Base-by-base conservation (phyloP, 2,888 invertebrate genomes). In the Lasioglossum vierecki region DNA sequence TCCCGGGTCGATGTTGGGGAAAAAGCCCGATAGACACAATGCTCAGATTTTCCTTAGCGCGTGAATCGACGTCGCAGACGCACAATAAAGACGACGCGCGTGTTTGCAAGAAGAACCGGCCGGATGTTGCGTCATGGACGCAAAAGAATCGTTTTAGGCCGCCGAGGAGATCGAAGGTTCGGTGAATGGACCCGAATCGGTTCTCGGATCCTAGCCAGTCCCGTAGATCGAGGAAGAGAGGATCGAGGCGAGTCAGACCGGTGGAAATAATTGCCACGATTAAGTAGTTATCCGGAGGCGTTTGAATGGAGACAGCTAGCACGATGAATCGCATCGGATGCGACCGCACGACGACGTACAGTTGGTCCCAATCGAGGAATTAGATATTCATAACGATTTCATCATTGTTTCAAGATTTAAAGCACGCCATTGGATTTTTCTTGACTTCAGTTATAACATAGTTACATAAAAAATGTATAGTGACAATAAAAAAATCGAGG, bases 61-160 rank as follows among this genome's bases (percentile, higher is more conserved):
- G 63, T 46, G 76, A 63, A 79, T 83, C 46, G 74, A 60, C 70
- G 57, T 35, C 57, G 71, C 22, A 41, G n/a, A 39, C n/a, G 44
- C 44, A 83, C 82, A 83, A 84, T 76, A 80, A 80, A 71, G 79
- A 73, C 77, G 74, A 76, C 77, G 73, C 57, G 81, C 1, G 35
- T 46, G 72, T 35, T 9, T n/a, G 41, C 66, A 35, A 76, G 74
- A 74, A 84, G 72, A 81, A 80, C 60, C 39, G 72, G 71, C 83
- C 91, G 90, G 91, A 91, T 89, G 84, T 88, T 85, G 72, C 90
- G 82, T 90, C 88, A 82, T 74, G 72, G 74, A 22, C 75, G 83
- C 85, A 83, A 86, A 89, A 88, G 81, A 82, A 88, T 70, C 49
- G 75, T 26, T 80, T 86, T 84, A 83, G 79, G 71, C 74, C 66